These are phyloP conservation scores for Gambusia holbrooki DNA, from an alignment of 2,113 vertebrate species.

Conservation along the genomic window DNA sequence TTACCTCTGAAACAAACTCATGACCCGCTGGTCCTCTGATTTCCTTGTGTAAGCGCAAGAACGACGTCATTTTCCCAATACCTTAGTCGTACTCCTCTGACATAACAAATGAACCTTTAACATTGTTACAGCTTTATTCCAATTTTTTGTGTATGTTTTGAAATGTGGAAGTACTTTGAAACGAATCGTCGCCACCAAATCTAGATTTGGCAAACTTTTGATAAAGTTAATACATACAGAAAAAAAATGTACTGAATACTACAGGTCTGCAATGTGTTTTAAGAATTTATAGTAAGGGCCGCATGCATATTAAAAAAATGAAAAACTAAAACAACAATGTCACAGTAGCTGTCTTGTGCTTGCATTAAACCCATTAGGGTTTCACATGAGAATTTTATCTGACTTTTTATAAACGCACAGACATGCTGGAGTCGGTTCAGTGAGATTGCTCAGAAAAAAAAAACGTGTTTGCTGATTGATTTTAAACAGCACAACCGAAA, in stretches of 20 bases:
- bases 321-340: not conserved
- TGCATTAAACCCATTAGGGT: not conserved
- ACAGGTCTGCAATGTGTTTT: not conserved
- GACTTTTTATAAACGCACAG: not conserved
- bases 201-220: not conserved
- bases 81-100: no score
- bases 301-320: not conserved
- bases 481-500: not conserved
- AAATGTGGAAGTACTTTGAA: no score
- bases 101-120: not conserved
- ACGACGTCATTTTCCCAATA: no score
- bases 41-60: not conserved
- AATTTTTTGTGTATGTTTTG: not conserved
- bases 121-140: not conserved
- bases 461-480: not conserved
- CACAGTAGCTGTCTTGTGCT: not conserved
- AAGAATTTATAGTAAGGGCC: not conserved
- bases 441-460: no score
- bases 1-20: conserved; percentile 18
- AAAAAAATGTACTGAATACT: not conserved
- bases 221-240: not conserved
- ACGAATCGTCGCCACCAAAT: not conserved
- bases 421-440: conserved; percentile 13
- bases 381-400: not conserved
- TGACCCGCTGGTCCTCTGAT: conserved; percentile 24